Conservation (phyloP, 2,888 invertebrate genomes). For the Heteromyza rotundicornis region DNA sequence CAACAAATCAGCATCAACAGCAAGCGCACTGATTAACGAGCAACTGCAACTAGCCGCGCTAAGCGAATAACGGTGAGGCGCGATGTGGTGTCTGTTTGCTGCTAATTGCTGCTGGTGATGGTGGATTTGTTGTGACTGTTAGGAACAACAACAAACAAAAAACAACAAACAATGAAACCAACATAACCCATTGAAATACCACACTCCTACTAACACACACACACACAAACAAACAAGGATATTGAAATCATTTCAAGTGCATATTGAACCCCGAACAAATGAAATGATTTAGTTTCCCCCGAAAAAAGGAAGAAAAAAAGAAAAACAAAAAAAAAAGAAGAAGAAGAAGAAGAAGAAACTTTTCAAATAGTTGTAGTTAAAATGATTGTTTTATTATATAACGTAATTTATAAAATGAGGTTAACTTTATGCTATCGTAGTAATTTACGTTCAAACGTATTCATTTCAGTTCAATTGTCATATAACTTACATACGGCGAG, state of each 20-base stretch:
- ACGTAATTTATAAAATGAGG: neutral
- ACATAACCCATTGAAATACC: neutral
- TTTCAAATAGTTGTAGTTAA: conserved; percentile 7
- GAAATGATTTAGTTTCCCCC: too few species aligned
- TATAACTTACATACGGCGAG: too few species aligned
- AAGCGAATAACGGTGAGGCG: neutral
- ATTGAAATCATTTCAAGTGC: neutral
- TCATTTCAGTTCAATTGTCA: too few species aligned
- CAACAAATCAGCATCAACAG: conserved; percentile 44
- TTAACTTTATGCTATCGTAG: neutral
- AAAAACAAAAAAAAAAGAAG: neutral
- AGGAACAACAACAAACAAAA: neutral
- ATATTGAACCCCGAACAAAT: neutral
- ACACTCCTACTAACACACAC: neutral
- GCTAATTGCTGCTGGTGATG: neutral
- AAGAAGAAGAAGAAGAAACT: neutral
- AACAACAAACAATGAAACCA: neutral
- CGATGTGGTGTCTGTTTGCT: neutral
- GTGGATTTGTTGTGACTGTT: neutral
- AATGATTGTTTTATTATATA: conserved; percentile 7
- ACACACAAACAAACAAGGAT: neutral
- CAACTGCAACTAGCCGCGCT: conserved; percentile 14
- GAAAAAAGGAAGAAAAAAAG: too few species aligned
- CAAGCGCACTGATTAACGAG: conserved; percentile 40
- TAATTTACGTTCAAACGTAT: neutral